These are phyloP conservation scores for Callyntrura guangdongensis DNA, from an alignment of 2,888 invertebrate genomes.

Conservation along the genomic window DNA sequence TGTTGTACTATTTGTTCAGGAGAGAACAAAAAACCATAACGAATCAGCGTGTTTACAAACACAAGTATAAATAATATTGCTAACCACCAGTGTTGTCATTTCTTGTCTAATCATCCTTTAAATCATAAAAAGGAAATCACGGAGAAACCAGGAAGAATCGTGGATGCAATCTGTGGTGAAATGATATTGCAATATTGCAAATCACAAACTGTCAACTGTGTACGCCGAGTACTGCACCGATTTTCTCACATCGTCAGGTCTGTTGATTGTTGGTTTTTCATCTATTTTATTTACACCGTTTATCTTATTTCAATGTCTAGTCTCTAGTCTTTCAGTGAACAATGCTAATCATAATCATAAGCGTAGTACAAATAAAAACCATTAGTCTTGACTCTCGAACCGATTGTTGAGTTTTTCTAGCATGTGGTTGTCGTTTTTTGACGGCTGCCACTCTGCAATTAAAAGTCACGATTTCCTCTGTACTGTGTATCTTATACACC, in stretches of 20 bases:
- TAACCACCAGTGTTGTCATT: conserved; percentile 45
- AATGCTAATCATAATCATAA: no score
- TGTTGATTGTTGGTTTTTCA: background rate
- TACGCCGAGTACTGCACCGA: background rate
- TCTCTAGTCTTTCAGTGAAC: no score
- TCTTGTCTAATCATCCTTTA: conserved; percentile 72
- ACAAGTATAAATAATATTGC: conserved; percentile 22
- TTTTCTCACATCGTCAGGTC: background rate
- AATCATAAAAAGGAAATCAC: conserved; percentile 68
- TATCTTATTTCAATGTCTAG: background rate
- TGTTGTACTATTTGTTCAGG: conserved; percentile 27
- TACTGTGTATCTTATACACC: background rate
- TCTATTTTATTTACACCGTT: background rate
- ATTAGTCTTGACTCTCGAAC: no score
- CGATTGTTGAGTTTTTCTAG: background rate
- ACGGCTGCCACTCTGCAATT: no score
- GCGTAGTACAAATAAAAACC: no score
- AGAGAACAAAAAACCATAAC: conserved; percentile 56
- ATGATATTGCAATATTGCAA: background rate
- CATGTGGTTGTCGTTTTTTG: background rate
- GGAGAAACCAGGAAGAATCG: conserved; percentile 69
- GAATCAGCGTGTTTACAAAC: conserved; percentile 51
- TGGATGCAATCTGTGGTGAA: conserved; percentile 58
- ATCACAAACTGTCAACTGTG: background rate
- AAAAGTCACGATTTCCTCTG: background rate